Percentiles rank a stretch among this genome's conserved stretches.
These are phyloP conservation scores for Aurelia coerulea DNA, from an alignment of 30 jellyfish, hydroid and myxozoan species.

Conservation along the genomic window DNA sequence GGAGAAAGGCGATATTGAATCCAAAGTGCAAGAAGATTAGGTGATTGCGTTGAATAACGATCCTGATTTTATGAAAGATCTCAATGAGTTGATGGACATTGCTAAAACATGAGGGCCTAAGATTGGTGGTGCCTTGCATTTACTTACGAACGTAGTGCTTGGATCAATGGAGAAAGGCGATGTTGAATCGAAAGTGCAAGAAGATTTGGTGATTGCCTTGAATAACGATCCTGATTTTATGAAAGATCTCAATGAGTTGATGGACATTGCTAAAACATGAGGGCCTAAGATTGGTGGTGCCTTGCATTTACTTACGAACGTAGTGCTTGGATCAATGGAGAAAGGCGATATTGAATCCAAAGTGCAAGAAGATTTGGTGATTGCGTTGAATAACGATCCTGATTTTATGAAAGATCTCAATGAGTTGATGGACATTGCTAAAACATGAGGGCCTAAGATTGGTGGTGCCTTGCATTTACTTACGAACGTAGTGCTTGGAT, in stretches of 20 bases:
- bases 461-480: too few species aligned
- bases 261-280: conserved; percentile 40
- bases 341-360: too few species aligned
- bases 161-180: conserved; percentile 3
- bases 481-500: too few species aligned
- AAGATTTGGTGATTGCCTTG: conserved; percentile 38
- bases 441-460: too few species aligned
- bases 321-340: too few species aligned
- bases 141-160: not conserved
- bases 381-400: too few species aligned
- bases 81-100: conserved; percentile 40
- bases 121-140: too few species aligned
- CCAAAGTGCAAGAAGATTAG: conserved; percentile 23
- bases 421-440: conserved; percentile 45
- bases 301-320: too few species aligned
- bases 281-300: too few species aligned
- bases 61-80: conserved; percentile 52
- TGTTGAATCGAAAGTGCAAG: conserved; percentile 16
- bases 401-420: conserved; percentile 39
- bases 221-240: conserved; percentile 48
- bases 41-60: conserved; percentile 43
- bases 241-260: conserved; percentile 42
- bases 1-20: not conserved
- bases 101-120: conserved; percentile 10
- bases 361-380: too few species aligned